A percentile compares a stretch with the other conserved stretches of the same genome.
Evolutionary conservation across 2,888 invertebrate genomes (phyloP).

Genomic region (Drosophila colorata): DNA sequence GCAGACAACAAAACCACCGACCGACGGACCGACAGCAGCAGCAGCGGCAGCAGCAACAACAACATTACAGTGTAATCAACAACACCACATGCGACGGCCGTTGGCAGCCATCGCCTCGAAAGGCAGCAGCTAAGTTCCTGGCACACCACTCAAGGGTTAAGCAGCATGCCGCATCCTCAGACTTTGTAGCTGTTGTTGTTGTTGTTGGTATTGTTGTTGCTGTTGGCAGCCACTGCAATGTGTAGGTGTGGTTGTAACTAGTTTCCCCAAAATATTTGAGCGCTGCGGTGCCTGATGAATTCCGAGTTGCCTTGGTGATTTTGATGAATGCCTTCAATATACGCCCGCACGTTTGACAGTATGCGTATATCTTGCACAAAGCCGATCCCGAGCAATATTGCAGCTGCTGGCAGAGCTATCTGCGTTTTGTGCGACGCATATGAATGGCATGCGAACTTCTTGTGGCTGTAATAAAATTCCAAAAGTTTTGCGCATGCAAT

Average conservation of each 20-base stretch:
- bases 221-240: constrained; percentile 34
- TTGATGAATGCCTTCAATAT: constrained; percentile 76
- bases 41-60: constrained; percentile 26
- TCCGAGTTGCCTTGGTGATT: constrained; percentile 74
- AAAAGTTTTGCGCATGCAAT: constrained; percentile 26
- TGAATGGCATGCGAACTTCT: constrained; percentile 66
- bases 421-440: constrained; percentile 29
- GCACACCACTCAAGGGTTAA: constrained; percentile 71
- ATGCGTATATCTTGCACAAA: constrained; percentile 42
- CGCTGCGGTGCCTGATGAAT: constrained; percentile 62
- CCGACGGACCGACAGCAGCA: constrained; percentile 36
- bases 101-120: constrained; percentile 48
- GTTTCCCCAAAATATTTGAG: constrained; percentile 66
- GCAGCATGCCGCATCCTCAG: constrained; percentile 54
- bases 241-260: constrained; percentile 59
- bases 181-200: constrained; percentile 20
- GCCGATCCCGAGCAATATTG: constrained; percentile 55
- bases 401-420: constrained; percentile 51
- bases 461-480: constrained; percentile 69
- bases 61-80: constrained; percentile 73
- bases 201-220: constrained; percentile 15
- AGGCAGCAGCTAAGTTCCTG: constrained; percentile 62
- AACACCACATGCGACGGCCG: constrained; percentile 72
- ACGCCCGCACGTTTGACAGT: background rate
- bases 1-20: constrained; percentile 72